These are phyloP conservation scores for Drosophila demipolita DNA, from an alignment of 2,888 invertebrate genomes.

Conservation along the genomic window DNA sequence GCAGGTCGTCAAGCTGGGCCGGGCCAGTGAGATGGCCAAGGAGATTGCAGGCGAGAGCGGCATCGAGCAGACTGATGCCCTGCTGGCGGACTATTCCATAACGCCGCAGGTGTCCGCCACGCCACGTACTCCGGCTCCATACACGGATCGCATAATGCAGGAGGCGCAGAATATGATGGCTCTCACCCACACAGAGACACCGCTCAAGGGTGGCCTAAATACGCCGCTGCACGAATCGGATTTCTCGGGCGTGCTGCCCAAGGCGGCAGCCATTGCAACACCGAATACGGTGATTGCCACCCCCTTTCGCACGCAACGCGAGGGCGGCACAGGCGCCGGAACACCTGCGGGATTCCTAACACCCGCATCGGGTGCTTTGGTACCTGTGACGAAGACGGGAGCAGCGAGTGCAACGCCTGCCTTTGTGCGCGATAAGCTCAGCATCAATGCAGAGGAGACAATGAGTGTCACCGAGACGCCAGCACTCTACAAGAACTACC, in stretches of 20 bases:
- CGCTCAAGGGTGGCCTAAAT: slow-evolving; percentile 97
- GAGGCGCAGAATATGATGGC: slow-evolving; percentile 99
- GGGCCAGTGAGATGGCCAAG: slow-evolving; percentile 95
- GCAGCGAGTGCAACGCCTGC: slow-evolving; percentile 87
- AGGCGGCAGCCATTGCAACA: slow-evolving; percentile 89
- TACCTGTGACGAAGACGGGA: slow-evolving; percentile 80
- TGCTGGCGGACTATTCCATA: slow-evolving; percentile 96
- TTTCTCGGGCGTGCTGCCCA: slow-evolving; percentile 93
- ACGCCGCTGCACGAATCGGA: slow-evolving; percentile 96
- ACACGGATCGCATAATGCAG: slow-evolving; percentile 93
- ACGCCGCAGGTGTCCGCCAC: slow-evolving; percentile 89
- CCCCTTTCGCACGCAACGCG: slow-evolving; percentile 91
- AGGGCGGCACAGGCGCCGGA: slow-evolving; percentile 87
- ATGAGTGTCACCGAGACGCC: slow-evolving; percentile 90
- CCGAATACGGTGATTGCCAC: slow-evolving; percentile 96
- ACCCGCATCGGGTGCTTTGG: slow-evolving; percentile 86
- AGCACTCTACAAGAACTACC: slow-evolving; percentile 88
- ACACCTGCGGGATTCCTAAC: slow-evolving; percentile 88
- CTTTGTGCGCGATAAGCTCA: slow-evolving; percentile 95
- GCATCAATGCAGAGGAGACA: slow-evolving; percentile 96
- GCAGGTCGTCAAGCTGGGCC: slow-evolving; percentile 96
- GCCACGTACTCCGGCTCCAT: slow-evolving; percentile 94
- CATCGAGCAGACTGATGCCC: slow-evolving; percentile 91
- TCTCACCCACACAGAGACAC: slow-evolving; percentile 98
- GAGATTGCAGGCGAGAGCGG: slow-evolving; percentile 93